Base-by-base conservation (phyloP, 2,113 vertebrate genomes). In the Hippotragus niger region DNA sequence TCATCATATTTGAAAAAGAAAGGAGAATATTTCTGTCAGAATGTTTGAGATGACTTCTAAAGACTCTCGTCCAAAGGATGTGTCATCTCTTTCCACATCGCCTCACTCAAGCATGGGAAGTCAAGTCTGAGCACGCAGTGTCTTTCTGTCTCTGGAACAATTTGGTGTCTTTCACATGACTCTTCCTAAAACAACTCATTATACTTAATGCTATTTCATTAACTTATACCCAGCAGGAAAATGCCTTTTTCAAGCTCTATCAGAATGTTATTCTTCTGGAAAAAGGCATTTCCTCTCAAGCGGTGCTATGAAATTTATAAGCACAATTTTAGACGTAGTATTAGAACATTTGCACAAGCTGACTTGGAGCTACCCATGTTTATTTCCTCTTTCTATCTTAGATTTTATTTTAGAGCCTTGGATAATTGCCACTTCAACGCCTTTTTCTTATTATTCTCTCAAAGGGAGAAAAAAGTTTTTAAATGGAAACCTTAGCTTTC, bases 101-200 rank as follows among this genome's bases (percentile, higher is more conserved):
- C 33, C 74, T 98, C 88, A 71, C 85, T 96, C 83, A 92, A 74
- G 80, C 31, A n/a, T 12, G 58, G 71, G 60, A 60, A 98, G 94
- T 88, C 64, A 95, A n/a, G n/a, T 97, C 96, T 92, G 43, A 91
- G 86, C 95, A 91, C 19, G 98, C 62, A 93, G 78, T 25, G 55
- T 89, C 1, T 84, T 85, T 58, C 45, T 55, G 7, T 7, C 13
- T 43, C 86, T 76, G 50, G 36, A 27, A 92, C 16, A 81, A 95
- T 96, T 96, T 94, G 94, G 71, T 62, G n/a, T 78, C 47, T 95
- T 81, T 83, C 92, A 95, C 78, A 43, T 76, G 87, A 91, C 90
- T 96, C 90, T 45, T 71, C 80, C 95, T 97, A 96, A 97, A 98
- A 94, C 78, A 97, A 92, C 93, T 93, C 92, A 91, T 97, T 97